A percentile compares a stretch with the other conserved stretches of the same genome.
Evolutionary conservation across 2,888 invertebrate species (phyloP).

Genomic region (Drosophila rellima): DNA sequence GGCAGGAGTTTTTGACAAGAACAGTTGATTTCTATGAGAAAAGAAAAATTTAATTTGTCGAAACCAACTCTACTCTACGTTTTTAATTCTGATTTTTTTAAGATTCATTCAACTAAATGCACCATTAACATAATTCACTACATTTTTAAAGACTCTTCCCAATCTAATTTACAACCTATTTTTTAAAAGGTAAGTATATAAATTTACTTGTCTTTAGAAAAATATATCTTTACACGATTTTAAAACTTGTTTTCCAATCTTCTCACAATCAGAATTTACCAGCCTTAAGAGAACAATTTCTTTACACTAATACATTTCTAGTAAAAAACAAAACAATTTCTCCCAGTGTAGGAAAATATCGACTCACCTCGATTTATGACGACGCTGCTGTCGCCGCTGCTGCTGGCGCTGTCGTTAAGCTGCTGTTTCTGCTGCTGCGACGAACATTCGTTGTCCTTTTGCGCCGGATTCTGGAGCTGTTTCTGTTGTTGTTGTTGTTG

Average conservation of each 20-base stretch:
- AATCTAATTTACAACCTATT: too few relatives aligned
- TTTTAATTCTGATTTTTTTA: too few relatives aligned
- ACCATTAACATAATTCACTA: too few relatives aligned
- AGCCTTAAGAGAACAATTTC: neutral
- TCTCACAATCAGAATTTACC: neutral
- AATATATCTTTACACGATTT: too few relatives aligned
- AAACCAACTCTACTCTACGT: too few relatives aligned
- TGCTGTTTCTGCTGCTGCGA: slow-evolving; percentile 18
- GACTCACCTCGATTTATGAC: slow-evolving; percentile 68
- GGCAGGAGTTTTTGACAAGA: neutral
- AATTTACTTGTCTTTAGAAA: too few relatives aligned
- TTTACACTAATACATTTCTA: neutral
- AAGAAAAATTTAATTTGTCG: too few relatives aligned
- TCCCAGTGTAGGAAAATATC: neutral
- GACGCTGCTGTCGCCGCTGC: slow-evolving; percentile 70
- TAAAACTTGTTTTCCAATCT: too few relatives aligned
- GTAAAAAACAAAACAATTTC: neutral
- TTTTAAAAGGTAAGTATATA: neutral
- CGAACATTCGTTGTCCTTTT: slow-evolving; percentile 3
- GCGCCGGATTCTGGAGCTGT: neutral
- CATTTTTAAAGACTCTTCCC: too few relatives aligned
- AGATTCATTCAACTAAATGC: too few relatives aligned
- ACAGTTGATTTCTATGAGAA: too few relatives aligned
- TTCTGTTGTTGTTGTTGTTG: slow-evolving; percentile 8
- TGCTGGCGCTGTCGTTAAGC: slow-evolving; percentile 69